Percentiles rank a stretch among this genome's conserved stretches.
Evolutionary conservation across 2,113 vertebrate genomes (phyloP).

Genomic region (Cricetomys ansorgei): DNA sequence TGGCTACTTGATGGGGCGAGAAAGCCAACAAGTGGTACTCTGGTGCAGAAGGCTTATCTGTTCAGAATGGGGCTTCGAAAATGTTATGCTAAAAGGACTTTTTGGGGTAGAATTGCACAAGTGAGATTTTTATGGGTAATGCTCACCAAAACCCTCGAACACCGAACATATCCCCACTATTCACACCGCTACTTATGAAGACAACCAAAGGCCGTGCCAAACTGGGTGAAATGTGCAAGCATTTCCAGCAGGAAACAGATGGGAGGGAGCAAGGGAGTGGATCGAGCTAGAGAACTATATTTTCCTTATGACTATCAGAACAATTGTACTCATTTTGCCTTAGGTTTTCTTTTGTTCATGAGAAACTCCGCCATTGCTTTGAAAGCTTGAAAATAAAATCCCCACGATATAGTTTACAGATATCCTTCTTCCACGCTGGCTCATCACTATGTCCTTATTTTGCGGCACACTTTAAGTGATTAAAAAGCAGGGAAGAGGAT

Average conservation of each 20-base stretch:
- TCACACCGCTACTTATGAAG: constrained; percentile 80
- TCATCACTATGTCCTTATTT: not conserved
- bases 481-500: not conserved
- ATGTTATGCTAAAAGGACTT: constrained; percentile 85
- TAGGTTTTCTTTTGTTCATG: constrained; percentile 23
- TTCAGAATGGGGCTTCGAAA: constrained; percentile 78
- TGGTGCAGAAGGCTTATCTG: constrained; percentile 67
- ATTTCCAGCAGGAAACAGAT: constrained; percentile 41
- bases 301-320: not conserved
- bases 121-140: constrained; percentile 86
- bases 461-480: not conserved
- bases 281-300: not conserved
- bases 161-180: constrained; percentile 63
- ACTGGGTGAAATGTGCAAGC: not conserved
- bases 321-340: not conserved
- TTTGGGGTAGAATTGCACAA: constrained; percentile 84
- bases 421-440: not conserved
- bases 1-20: constrained; percentile 75
- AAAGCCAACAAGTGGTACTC: constrained; percentile 78
- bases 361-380: constrained; percentile 51
- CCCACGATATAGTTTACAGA: not conserved
- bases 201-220: constrained; percentile 79
- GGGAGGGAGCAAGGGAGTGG: constrained; percentile 45
- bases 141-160: constrained; percentile 79
- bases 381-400: constrained; percentile 32